A percentile compares a stretch with the other conserved stretches of the same genome.
Conservation (phyloP, 2,797 vertebrate genomes). For the Pseudochaenichthys georgianus region DNA sequence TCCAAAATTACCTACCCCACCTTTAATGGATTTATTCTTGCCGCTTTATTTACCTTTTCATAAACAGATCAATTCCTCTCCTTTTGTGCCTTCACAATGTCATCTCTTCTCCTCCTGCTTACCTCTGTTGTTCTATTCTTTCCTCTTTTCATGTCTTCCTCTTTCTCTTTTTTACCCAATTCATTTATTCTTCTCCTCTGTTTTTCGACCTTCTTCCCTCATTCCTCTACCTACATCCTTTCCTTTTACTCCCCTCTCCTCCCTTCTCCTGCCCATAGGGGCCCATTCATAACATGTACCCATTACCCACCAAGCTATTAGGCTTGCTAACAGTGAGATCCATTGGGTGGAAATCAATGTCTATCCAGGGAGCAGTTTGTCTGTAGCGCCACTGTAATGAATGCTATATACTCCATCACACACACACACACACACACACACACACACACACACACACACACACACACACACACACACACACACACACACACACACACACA, state of each 20-base stretch:
- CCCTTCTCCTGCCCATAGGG: conserved; percentile 55
- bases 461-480: conserved; percentile 29
- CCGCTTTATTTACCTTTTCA: neutral
- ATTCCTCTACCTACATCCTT: neutral
- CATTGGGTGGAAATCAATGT: conserved; percentile 85
- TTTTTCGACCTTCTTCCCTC: neutral
- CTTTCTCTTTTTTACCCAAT: too few species aligned
- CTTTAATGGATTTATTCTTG: neutral
- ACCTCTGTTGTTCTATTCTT: neutral
- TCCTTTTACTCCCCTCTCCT: neutral
- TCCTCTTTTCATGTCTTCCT: too few species aligned
- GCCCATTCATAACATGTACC: conserved; percentile 81
- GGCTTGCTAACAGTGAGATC: conserved; percentile 84
- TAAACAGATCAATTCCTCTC: neutral
- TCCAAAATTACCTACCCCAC: too few species aligned
- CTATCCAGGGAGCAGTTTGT: conserved; percentile 82
- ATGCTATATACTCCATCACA: conserved; percentile 70
- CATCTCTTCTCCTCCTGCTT: neutral
- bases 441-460: conserved; percentile 5
- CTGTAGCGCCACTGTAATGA: conserved; percentile 76
- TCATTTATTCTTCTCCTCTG: neutral
- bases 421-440: conserved; percentile 37
- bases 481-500: conserved; percentile 31
- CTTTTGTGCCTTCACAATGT: neutral
- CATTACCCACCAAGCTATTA: conserved; percentile 83